Evolutionary conservation across 2,888 invertebrate species (phyloP), one percentile per base, ranked within the genome.

Genomic region (Tachina fera): DNA sequence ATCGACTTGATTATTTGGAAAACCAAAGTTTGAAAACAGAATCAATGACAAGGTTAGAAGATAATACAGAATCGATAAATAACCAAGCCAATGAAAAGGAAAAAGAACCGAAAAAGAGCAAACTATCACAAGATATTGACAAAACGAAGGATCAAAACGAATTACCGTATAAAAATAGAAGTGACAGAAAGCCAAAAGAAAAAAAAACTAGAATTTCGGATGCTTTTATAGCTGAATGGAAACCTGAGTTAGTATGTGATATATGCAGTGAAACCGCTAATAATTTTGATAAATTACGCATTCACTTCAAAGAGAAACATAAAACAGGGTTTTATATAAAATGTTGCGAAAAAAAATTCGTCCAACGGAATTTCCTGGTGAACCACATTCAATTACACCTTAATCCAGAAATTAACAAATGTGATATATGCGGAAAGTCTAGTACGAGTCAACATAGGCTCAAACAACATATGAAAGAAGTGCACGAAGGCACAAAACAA

Each of bases 321-420:
- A 85, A 76, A 39, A 72, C 86, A 58, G 68, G 71, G 41, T 89
- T 86, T 6, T 89, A 87, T 74, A 88, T 89, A 1, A 74, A 72
- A 19, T 89, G 89, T 43, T 89, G 89, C 43, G 85, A 88, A 8
- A 87, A 85, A 22, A 88, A 88, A 53, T 88, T 87, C 53, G 72
- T 75, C 19, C 88, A 87, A 4, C 89, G 89, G 1, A 86, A 87
- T 61, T 83, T 87, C 9, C 75, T 89, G 8, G 88, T 88, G 1
- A 88, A 89, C 68, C 89, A 89, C 60, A 84, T 89, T 58, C 58
- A 88, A 19, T 56, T 88, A 0, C 89, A 89, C 56, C 68, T 88
- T 45, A 84, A 89, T 86, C 88, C 89, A 3, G 87, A 88, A n/a
- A 77, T 83, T 22, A 88, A 87, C 58, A 88, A 89, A 45, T 89